phyloP scores from a whole-genome alignment of 1,140 invertebrate species.

The Propsilocerus akamusi region DNA sequence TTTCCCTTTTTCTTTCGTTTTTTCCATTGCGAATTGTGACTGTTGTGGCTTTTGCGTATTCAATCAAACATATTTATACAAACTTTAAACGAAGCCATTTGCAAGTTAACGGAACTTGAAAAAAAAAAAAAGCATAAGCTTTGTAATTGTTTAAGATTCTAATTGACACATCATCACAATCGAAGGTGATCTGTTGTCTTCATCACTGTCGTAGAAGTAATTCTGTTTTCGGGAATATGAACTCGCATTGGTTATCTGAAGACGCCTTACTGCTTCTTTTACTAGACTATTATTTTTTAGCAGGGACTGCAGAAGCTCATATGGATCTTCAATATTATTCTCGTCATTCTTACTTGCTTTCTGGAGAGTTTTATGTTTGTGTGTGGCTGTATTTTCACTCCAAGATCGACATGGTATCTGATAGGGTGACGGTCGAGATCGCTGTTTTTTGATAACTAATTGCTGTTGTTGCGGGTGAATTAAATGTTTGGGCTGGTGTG shows the following conservation, averaged over 20 bases:
- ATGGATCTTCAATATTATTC: slow-evolving; percentile 33
- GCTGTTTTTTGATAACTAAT: slow-evolving; percentile 20
- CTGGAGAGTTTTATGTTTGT: slow-evolving; percentile 12
- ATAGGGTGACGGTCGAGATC: slow-evolving; percentile 38
- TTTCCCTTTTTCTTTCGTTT: too few relatives aligned
- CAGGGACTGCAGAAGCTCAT: slow-evolving; percentile 41
- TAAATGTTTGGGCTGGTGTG: neutral
- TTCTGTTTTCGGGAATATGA: slow-evolving; percentile 23
- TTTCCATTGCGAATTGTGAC: too few relatives aligned
- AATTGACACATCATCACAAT: slow-evolving; percentile 12
- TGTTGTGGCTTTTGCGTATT: too few relatives aligned
- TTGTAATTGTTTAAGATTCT: slow-evolving; percentile 7
- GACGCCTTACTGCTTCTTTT: slow-evolving; percentile 45
- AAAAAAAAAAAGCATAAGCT: too few relatives aligned
- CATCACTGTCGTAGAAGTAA: slow-evolving; percentile 30
- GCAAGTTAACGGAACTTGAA: too few relatives aligned
- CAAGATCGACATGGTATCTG: slow-evolving; percentile 30
- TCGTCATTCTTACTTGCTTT: slow-evolving; percentile 17
- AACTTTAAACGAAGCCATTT: too few relatives aligned
- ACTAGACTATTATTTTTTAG: slow-evolving; percentile 44
- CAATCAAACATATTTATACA: too few relatives aligned
- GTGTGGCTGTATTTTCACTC: slow-evolving; percentile 18
- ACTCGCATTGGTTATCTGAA: slow-evolving; percentile 27
- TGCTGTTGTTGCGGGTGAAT: slow-evolving; percentile 13
- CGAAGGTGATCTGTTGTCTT: slow-evolving; percentile 18